Evolutionary conservation across 2,113 vertebrate genomes (phyloP), one percentile per base, ranked within the genome.

Genomic region (Onychorhynchus coronatus): DNA sequence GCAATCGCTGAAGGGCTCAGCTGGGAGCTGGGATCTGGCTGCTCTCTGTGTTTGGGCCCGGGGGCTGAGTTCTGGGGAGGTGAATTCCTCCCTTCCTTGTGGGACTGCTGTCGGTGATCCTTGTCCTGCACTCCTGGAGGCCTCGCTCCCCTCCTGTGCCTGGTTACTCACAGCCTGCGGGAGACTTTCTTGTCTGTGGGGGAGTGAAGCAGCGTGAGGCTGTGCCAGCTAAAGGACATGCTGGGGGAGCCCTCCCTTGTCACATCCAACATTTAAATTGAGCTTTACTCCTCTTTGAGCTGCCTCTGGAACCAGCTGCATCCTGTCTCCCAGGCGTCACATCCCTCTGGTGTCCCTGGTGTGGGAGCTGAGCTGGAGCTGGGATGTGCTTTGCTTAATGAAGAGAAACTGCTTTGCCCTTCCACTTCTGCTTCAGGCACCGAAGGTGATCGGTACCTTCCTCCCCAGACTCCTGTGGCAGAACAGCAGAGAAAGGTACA

Each of bases 1-100:
- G 41, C 5, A 3, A 16, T 2, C 1, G 0, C 55, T 2, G 17
- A 25, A 55, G 28, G 3, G 74, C 76, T 42, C 28, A 2, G 73
- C 49, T 19, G 3, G 47, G 2, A 8, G 0, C 44, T 0, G 50
- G 14, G 15, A 15, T 58, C 31, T 18, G 75, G 59, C 59, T n/a
- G 83, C 49, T 47, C 75, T 55, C 12, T 2, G 19, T 4, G 33
- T 3, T 17, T 17, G 8, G 76, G 62, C 61, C 93, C 5, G 11
- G 52, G 71, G 49, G 23, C 52, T 21, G 78, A 47, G 27, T 16
- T 41, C 8, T 5, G 53, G 78, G 44, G 52, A 46, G 59, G 12
- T 3, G 82, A 14, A 37, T 24, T 30, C 4, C 5, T 2, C 12
- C 68, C 11, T 61, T 3, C n/a, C 49, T 46, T 1, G 1, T 4